Evolutionary conservation across 2,113 vertebrate genomes (phyloP).

Genomic region (Helogale parvula): DNA sequence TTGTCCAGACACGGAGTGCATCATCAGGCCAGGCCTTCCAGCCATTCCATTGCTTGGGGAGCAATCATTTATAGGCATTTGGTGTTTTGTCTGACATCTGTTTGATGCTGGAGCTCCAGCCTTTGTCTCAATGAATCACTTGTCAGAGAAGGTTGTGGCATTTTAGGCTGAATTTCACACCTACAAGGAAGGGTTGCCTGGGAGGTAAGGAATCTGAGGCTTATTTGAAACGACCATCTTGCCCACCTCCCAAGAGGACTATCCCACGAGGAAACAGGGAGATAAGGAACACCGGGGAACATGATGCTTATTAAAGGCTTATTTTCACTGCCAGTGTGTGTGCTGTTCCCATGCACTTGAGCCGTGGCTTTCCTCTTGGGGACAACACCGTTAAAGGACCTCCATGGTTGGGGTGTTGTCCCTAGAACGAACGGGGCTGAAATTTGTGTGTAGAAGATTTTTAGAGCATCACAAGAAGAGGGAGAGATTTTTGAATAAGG

Average conservation of each 20-base stretch:
- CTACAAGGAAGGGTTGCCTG: neutral
- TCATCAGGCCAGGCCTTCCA: constrained; percentile 49
- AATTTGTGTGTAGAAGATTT: neutral
- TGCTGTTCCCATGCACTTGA: neutral
- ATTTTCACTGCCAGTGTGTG: constrained; percentile 9
- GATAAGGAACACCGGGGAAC: neutral
- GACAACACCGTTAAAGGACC: neutral
- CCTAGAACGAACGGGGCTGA: neutral
- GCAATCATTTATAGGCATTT: constrained; percentile 62
- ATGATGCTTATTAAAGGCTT: neutral
- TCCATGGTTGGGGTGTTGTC: neutral
- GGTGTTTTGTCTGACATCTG: constrained; percentile 67
- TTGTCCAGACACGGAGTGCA: constrained; percentile 60
- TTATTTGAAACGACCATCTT: neutral
- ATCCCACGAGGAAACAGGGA: neutral
- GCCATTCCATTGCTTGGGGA: constrained; percentile 43
- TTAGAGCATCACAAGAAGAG: neutral
- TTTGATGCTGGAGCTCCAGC: constrained; percentile 61
- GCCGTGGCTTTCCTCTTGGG: neutral
- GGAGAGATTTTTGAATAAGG: neutral
- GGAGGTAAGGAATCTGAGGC: constrained; percentile 41
- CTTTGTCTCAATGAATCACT: constrained; percentile 63
- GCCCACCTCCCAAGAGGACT: neutral
- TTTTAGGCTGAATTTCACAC: constrained; percentile 56
- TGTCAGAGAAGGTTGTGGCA: constrained; percentile 45